phyloP scores from a whole-genome alignment of 2,888 invertebrate species.

The Dynastes grantii region DNA sequence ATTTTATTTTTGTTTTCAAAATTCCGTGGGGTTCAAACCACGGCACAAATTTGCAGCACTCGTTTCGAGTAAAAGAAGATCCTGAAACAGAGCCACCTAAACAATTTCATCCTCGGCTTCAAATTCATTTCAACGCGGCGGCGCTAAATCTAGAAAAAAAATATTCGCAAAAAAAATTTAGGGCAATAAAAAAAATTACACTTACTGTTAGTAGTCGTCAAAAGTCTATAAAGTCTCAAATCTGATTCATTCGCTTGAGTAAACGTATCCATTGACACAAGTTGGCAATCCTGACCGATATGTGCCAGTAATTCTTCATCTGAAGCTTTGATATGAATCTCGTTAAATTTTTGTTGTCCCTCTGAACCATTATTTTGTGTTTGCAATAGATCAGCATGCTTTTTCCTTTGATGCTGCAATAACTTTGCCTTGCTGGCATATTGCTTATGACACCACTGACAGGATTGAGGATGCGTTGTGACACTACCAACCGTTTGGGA shows the following conservation, averaged over 20 bases:
- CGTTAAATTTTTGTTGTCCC: slow-evolving; percentile 17
- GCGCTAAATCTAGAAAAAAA: slow-evolving; percentile 62
- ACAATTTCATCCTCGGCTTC: slow-evolving; percentile 50
- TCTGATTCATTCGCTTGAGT: slow-evolving; percentile 56
- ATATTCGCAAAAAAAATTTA: background rate
- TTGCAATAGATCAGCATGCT: slow-evolving; percentile 73
- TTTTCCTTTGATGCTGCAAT: slow-evolving; percentile 79
- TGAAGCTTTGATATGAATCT: slow-evolving; percentile 49
- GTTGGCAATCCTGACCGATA: slow-evolving; percentile 58
- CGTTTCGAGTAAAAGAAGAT: slow-evolving; percentile 61
- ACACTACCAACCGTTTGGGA: slow-evolving; percentile 83
- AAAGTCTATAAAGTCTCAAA: slow-evolving; percentile 66
- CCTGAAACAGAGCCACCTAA: slow-evolving; percentile 57
- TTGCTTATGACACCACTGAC: slow-evolving; percentile 89
- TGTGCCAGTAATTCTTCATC: slow-evolving; percentile 55
- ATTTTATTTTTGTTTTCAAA: slow-evolving; percentile 46
- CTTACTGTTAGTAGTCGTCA: slow-evolving; percentile 67
- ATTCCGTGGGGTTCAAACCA: slow-evolving; percentile 63
- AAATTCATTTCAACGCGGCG: slow-evolving; percentile 64
- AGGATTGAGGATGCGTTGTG: slow-evolving; percentile 80
- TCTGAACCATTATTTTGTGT: slow-evolving; percentile 19
- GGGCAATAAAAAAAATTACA: background rate
- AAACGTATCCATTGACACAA: slow-evolving; percentile 55
- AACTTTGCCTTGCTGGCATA: slow-evolving; percentile 87
- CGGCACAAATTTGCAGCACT: slow-evolving; percentile 61